A percentile compares a stretch with the other conserved stretches of the same genome.
Evolutionary conservation across 2,113 vertebrate genomes (phyloP).

Genomic region (Collichthys lucidus): DNA sequence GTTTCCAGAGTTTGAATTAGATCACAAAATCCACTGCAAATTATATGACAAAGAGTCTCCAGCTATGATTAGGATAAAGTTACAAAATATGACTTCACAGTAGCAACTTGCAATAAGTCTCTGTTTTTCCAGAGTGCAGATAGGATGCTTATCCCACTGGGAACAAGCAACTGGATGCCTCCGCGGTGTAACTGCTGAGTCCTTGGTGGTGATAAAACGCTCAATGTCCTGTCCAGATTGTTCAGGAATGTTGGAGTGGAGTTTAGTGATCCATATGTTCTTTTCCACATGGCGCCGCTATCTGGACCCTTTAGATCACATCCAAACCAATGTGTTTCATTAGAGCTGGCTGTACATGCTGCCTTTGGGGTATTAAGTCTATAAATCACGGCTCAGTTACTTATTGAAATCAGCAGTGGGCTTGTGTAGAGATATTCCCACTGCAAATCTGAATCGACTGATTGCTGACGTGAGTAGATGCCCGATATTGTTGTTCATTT

Average conservation of each 20-base stretch:
- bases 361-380: constrained; percentile 68
- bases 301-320: constrained; percentile 63
- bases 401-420: constrained; percentile 71
- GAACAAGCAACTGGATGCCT: constrained; percentile 53
- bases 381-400: constrained; percentile 71
- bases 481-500: constrained; percentile 12
- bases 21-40: background rate
- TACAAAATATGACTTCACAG: constrained; percentile 22
- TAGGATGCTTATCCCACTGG: constrained; percentile 44
- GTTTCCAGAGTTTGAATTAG: background rate
- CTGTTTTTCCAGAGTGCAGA: constrained; percentile 50
- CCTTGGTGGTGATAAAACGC: constrained; percentile 73
- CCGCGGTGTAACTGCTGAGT: constrained; percentile 46
- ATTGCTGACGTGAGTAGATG: constrained; percentile 31
- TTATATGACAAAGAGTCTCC: background rate
- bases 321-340: constrained; percentile 77
- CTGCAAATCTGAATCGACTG: constrained; percentile 50
- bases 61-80: constrained; percentile 26
- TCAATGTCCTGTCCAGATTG: constrained; percentile 81
- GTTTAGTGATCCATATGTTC: constrained; percentile 75
- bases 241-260: constrained; percentile 77
- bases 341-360: constrained; percentile 59
- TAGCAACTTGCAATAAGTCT: constrained; percentile 28
- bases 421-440: constrained; percentile 43
- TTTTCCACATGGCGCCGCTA: constrained; percentile 66